Percentiles rank a stretch among this genome's conserved stretches.
Conservation (phyloP, 2,888 invertebrate species). For the Acanthosepion pharaonis region DNA sequence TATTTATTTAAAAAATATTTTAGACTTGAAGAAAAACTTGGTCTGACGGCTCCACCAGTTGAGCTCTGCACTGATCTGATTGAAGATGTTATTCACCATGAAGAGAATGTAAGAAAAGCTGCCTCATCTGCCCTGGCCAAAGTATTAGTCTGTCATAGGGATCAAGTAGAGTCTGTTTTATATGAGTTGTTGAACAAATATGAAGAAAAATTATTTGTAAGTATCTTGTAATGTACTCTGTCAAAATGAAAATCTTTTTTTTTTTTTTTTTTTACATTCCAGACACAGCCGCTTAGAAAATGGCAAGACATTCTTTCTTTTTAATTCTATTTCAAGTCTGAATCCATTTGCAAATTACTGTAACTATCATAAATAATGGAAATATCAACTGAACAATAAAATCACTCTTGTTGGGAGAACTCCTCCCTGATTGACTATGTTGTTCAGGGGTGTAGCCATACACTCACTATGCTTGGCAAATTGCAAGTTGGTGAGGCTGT, state of each 20-base stretch:
- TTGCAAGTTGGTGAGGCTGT: no score
- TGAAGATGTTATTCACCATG: slow-evolving; percentile 82
- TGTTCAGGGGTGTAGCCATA: no score
- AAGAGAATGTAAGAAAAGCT: slow-evolving; percentile 87
- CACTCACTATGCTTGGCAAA: no score
- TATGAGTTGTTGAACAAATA: slow-evolving; percentile 83
- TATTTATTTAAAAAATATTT: slow-evolving; percentile 43
- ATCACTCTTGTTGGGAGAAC: no score
- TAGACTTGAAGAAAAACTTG: slow-evolving; percentile 67
- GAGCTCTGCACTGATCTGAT: slow-evolving; percentile 65
- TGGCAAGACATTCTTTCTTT: background rate
- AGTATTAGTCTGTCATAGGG: slow-evolving; percentile 74
- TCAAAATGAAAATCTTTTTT: background rate
- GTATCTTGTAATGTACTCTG: slow-evolving; percentile 54
- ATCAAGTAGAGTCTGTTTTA: slow-evolving; percentile 79
- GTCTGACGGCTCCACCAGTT: slow-evolving; percentile 61
- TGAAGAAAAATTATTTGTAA: slow-evolving; percentile 83
- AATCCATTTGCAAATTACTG: background rate
- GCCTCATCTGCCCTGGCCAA: slow-evolving; percentile 86
- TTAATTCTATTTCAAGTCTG: no score
- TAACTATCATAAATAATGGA: no score
- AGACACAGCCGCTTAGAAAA: no score
- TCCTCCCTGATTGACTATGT: no score
- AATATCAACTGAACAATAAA: no score
- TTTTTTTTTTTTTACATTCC: background rate